Evolutionary conservation across 2,888 invertebrate species (phyloP).

Genomic region (Lamellibrachia columna): DNA sequence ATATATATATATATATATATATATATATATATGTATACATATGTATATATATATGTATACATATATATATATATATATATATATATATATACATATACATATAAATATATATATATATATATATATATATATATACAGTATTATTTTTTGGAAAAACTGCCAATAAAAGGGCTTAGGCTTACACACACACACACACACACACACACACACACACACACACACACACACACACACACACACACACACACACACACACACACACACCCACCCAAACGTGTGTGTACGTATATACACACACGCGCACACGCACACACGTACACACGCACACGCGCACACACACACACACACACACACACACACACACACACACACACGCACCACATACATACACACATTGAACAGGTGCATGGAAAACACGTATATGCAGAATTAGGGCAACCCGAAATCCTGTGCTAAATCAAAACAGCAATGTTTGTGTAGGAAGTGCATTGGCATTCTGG

Average conservation of each 20-base stretch:
- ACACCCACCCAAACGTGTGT: not conserved
- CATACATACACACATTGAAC: no score
- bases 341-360: no score
- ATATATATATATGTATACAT: not conserved
- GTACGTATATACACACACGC: not conserved
- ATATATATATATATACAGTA: not conserved
- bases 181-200: not conserved
- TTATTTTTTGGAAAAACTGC: not conserved
- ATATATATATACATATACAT: not conserved
- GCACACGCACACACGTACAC: not conserved
- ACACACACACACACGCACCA: no score
- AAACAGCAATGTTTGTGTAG: not conserved
- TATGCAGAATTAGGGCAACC: not conserved
- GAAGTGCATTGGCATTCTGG: constrained; percentile 1
- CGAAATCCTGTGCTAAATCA: not conserved
- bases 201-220: no score
- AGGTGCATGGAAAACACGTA: no score
- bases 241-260: not conserved
- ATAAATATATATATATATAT: constrained; percentile 13
- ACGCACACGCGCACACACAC: not conserved
- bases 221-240: no score
- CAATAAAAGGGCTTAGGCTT: not conserved
- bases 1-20: not conserved
- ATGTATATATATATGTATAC: not conserved
- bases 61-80: constrained; percentile 19